phyloP scores from a whole-genome alignment of 1,140 invertebrate genomes.

The Drosophila pectinifera region DNA sequence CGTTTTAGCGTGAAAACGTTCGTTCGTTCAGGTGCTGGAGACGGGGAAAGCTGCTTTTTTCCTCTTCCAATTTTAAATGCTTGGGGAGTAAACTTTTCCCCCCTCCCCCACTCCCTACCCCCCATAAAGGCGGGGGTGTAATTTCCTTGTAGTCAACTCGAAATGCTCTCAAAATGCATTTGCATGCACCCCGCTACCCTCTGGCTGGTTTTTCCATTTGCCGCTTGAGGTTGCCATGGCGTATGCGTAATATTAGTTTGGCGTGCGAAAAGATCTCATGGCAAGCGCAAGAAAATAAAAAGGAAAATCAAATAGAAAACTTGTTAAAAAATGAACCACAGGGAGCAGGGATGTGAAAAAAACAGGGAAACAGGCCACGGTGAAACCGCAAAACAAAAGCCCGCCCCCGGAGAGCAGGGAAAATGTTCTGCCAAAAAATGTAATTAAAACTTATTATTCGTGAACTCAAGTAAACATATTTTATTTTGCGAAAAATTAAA shows the following conservation, averaged over 20 bases:
- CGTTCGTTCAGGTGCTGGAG: constrained; percentile 33
- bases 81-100: constrained; percentile 34
- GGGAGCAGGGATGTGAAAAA: constrained; percentile 9
- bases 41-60: constrained; percentile 11
- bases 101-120: neutral
- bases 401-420: neutral
- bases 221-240: constrained; percentile 41
- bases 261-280: constrained; percentile 46
- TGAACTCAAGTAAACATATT: constrained; percentile 20
- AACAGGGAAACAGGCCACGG: constrained; percentile 14
- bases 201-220: constrained; percentile 2
- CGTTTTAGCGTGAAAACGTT: constrained; percentile 77
- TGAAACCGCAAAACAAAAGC: constrained; percentile 21
- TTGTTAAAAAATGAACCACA: constrained; percentile 22
- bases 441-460: constrained; percentile 41
- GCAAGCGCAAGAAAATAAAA: constrained; percentile 36
- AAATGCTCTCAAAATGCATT: constrained; percentile 71
- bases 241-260: constrained; percentile 77
- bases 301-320: constrained; percentile 39
- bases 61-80: constrained; percentile 46
- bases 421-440: constrained; percentile 14
- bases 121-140: constrained; percentile 42
- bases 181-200: constrained; percentile 45
- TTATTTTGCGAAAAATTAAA: neutral
- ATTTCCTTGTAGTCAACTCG: constrained; percentile 78